These are phyloP conservation scores for Pyrocephalus nanus DNA, from an alignment of 2,797 vertebrate species.

Conservation along the genomic window DNA sequence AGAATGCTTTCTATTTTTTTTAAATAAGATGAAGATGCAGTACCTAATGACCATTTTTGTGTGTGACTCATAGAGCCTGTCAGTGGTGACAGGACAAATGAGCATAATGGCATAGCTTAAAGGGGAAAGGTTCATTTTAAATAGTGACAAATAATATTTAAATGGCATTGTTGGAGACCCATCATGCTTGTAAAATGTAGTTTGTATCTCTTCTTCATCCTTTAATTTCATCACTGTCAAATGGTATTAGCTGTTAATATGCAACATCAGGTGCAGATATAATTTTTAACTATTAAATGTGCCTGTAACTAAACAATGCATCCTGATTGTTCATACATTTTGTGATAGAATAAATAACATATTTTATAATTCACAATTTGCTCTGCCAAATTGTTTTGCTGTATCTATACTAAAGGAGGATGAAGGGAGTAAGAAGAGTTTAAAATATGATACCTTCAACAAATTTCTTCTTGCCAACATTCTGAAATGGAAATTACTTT, in stretches of 20 bases:
- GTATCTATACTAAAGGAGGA: background rate
- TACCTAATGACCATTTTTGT: conserved; percentile 99
- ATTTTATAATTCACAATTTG: conserved; percentile 59
- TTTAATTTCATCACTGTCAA: conserved; percentile 84
- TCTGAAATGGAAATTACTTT: conserved; percentile 66
- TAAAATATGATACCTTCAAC: conserved; percentile 52
- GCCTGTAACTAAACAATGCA: conserved; percentile 76
- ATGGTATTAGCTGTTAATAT: conserved; percentile 81
- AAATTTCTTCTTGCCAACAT: conserved; percentile 46
- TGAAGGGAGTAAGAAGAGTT: background rate
- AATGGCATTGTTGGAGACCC: conserved; percentile 93
- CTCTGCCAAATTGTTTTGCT: conserved; percentile 49
- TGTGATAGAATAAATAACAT: conserved; percentile 61
- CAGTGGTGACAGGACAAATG: conserved; percentile 97
- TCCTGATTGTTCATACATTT: conserved; percentile 75
- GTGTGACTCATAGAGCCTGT: conserved; percentile 97
- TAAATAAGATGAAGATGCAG: conserved; percentile 94
- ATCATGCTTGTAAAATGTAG: conserved; percentile 92
- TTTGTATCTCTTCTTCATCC: conserved; percentile 83
- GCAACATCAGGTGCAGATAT: conserved; percentile 83
- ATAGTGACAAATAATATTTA: conserved; percentile 94
- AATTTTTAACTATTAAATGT: conserved; percentile 82
- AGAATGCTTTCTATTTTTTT: conserved; percentile 91
- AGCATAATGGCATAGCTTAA: conserved; percentile 95
- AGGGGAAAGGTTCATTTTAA: conserved; percentile 91